Base-by-base conservation (phyloP, 2,113 vertebrate genomes). In the Anarhynchus alexandrinus region DNA sequence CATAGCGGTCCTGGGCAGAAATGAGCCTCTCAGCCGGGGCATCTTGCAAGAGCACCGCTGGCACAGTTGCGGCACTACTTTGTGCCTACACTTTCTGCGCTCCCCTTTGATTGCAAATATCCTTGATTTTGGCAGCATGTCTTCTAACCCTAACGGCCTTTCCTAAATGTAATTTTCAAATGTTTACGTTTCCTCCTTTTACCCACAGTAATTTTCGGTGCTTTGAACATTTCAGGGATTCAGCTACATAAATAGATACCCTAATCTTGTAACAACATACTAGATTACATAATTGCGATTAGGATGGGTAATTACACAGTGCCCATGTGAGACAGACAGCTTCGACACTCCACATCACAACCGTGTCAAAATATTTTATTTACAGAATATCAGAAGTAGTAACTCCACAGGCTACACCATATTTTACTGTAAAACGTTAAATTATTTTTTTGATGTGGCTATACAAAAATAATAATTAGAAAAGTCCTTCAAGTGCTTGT, bases 341-440 rank as follows among this genome's bases (percentile, higher is more conserved):
- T 97, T 78, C 17, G 2, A 92, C 74, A 76, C 84, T 93, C 73
- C 51, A 29, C 57, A 93, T 94, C 87, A 82, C 94, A 90, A 88
- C 81, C 25, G 23, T 92, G 88, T 96, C 96, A 94, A 94, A 96
- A 91, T 91, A 94, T 94, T 96, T 96, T 97, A 96, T 96, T 97
- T 97, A 96, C 89, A 88, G 69, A 96, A 38, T n/a, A 93, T 55
- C 52, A 88, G 71, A 70, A 88, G 38, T 29, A 88, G 51, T 42
- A 94, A 88, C 91, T 97, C 83, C 78, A 92, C 45, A 93, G 88
- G 82, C 80, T 73, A 81, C 52, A 83, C 32, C 0, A 4, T 55
- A 65, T 79, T 94, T 72, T 87, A 32, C 82, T 19, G 6, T 73
- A 94, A 82, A 93, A 85, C 0, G 1, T 42, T 86, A 52, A 6